A percentile compares a stretch with the other conserved stretches of the same genome.
phyloP scores from a whole-genome alignment of 2,888 invertebrate species.

The Aspidapion aeneum region DNA sequence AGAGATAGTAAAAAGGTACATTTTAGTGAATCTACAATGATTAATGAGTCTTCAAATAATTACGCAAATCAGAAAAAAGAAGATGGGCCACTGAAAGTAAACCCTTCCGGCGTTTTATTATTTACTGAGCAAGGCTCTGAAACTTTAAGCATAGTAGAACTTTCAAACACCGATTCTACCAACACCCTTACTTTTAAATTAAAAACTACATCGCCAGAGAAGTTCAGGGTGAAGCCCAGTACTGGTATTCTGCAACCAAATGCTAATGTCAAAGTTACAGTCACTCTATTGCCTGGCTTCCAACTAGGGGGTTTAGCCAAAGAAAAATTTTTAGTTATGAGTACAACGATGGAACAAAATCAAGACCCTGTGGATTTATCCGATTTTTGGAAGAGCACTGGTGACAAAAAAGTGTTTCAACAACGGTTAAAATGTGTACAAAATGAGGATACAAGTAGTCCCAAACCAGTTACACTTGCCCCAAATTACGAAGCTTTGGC shows the following conservation, averaged over 20 bases:
- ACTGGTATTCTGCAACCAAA: constrained; percentile 70
- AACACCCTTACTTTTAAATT: constrained; percentile 68
- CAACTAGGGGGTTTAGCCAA: constrained; percentile 63
- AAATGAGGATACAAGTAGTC: constrained; percentile 37
- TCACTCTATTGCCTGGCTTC: constrained; percentile 73
- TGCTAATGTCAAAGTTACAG: constrained; percentile 60
- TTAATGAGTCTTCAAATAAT: background rate
- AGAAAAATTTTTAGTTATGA: constrained; percentile 89
- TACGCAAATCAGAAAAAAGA: constrained; percentile 11
- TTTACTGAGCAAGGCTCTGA: constrained; percentile 68
- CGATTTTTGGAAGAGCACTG: constrained; percentile 67
- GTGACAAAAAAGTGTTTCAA: constrained; percentile 55
- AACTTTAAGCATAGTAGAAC: constrained; percentile 60
- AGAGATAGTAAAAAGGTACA: background rate
- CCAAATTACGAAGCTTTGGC: constrained; percentile 31
- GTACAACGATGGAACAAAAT: constrained; percentile 60
- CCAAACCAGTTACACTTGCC: constrained; percentile 2
- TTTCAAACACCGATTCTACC: constrained; percentile 63
- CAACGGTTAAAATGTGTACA: constrained; percentile 70
- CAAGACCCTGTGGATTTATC: constrained; percentile 55
- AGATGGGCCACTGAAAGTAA: constrained; percentile 57
- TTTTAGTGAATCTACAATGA: background rate
- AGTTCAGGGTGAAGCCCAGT: constrained; percentile 89
- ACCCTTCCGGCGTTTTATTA: constrained; percentile 66
- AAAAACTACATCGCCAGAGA: constrained; percentile 94